phyloP scores from a whole-genome alignment of 2,113 vertebrate species.

The Lynx canadensis region DNA sequence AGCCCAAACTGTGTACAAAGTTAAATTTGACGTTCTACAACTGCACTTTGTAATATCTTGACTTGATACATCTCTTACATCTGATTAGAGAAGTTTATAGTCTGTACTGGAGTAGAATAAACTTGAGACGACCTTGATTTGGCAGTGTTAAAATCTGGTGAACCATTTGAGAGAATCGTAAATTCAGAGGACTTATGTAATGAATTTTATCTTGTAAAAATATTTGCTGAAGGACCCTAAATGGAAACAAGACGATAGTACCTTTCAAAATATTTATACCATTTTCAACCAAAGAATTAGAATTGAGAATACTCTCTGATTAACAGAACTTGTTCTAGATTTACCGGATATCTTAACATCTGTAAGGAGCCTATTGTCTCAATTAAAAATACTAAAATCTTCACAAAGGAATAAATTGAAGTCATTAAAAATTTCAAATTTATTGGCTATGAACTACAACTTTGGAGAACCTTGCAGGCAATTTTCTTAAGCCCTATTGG shows the following conservation, averaged over 20 bases:
- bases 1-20: background rate
- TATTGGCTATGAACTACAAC: conserved; percentile 1
- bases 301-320: background rate
- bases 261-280: conserved; percentile 9
- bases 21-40: conserved; percentile 2
- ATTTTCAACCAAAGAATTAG: conserved; percentile 28
- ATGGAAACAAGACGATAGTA: background rate
- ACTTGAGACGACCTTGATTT: background rate
- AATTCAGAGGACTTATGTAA: background rate
- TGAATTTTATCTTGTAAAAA: conserved; percentile 11
- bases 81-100: conserved; percentile 1
- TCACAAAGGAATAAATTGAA: conserved; percentile 26
- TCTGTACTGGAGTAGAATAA: conserved; percentile 14
- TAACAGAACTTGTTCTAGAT: background rate
- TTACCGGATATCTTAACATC: background rate
- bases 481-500: background rate
- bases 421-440: background rate
- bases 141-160: conserved; percentile 6
- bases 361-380: background rate
- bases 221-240: background rate
- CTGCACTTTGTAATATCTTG: background rate
- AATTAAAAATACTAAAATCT: background rate
- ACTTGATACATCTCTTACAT: background rate
- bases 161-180: conserved; percentile 3
- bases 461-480: background rate